A percentile compares a stretch with the other conserved stretches of the same genome.
phyloP scores from a whole-genome alignment of 2,888 invertebrate species.

The Rotaria magnacalcarata region DNA sequence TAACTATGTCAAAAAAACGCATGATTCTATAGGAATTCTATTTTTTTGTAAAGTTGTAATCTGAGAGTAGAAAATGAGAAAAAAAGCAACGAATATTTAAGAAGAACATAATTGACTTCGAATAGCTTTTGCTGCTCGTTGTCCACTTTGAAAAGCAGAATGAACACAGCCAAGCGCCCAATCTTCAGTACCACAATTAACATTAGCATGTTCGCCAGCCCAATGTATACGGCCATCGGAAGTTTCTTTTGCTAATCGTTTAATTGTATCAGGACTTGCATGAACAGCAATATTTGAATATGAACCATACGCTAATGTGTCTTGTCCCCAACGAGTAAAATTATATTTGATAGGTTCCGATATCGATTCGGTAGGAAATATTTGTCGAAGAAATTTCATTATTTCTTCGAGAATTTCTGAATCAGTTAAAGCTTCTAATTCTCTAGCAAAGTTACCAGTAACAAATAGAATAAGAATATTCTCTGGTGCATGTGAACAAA shows the following conservation, averaged over 20 bases:
- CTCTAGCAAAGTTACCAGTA: neutral
- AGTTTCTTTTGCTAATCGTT: neutral
- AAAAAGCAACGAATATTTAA: neutral
- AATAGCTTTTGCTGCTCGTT: slow-evolving; percentile 1
- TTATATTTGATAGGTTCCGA: neutral
- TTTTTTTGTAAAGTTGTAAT: too few species aligned
- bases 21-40: too few species aligned
- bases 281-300: slow-evolving; percentile 12
- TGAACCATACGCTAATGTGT: slow-evolving; percentile 24
- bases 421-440: neutral
- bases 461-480: slow-evolving; percentile 2
- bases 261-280: neutral
- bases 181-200: neutral
- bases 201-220: slow-evolving; percentile 14
- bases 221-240: neutral
- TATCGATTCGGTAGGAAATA: neutral
- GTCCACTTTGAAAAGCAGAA: slow-evolving; percentile 30
- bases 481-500: neutral
- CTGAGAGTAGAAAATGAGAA: too few species aligned
- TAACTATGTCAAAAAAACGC: too few species aligned
- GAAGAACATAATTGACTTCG: neutral
- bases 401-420: neutral
- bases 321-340: neutral
- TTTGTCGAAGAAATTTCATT: slow-evolving; percentile 6
- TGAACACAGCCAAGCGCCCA: neutral